These are phyloP conservation scores for Tetanocera ferruginea DNA, from an alignment of 2,888 invertebrate species.

Conservation along the genomic window DNA sequence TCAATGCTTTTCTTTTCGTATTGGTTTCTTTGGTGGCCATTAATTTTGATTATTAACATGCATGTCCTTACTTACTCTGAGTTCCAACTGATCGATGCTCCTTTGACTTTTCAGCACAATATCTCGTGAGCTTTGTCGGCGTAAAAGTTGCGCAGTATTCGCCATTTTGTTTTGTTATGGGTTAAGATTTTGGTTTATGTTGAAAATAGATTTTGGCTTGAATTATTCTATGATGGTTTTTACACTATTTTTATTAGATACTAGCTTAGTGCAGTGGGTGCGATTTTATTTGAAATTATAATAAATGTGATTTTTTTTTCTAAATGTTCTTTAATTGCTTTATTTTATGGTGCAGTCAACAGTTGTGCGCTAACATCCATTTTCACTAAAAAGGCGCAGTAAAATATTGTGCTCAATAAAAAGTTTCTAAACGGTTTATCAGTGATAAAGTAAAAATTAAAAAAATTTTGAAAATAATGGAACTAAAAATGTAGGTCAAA, in stretches of 20 bases:
- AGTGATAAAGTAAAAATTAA: not conserved
- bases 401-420: not conserved
- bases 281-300: not conserved
- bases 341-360: slow-evolving; percentile 10
- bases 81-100: slow-evolving; percentile 86
- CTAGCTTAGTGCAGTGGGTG: not conserved
- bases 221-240: not conserved
- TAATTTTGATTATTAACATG: too few relatives aligned
- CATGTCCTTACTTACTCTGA: slow-evolving; percentile 76
- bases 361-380: slow-evolving; percentile 16
- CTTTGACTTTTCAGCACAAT: slow-evolving; percentile 76
- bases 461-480: not conserved
- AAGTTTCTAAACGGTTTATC: not conserved
- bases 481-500: not conserved
- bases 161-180: slow-evolving; percentile 75
- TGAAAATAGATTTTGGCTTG: not conserved
- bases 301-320: not conserved
- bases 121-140: slow-evolving; percentile 90
- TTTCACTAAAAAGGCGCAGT: not conserved
- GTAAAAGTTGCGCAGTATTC: slow-evolving; percentile 89
- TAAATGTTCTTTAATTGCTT: not conserved
- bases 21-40: too few relatives aligned
- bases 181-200: slow-evolving; percentile 2
- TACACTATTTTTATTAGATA: not conserved
- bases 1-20: too few relatives aligned